Percentiles rank a stretch among this genome's conserved stretches.
phyloP scores from a whole-genome alignment of 2,113 vertebrate genomes.

The Cephalopholis sonnerati region DNA sequence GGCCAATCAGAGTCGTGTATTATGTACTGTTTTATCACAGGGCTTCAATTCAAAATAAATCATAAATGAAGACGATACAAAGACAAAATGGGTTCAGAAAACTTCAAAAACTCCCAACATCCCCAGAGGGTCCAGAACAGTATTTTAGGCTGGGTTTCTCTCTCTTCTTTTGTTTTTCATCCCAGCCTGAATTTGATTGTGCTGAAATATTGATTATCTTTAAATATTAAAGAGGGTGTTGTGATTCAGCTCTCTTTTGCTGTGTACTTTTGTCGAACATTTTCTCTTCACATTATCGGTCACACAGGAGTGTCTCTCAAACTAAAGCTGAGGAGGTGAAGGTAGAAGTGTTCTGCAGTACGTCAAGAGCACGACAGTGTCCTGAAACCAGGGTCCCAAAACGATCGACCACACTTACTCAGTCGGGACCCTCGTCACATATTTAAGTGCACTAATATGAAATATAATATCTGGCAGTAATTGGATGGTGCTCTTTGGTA shows the following conservation, averaged over 20 bases:
- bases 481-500: conserved; percentile 25
- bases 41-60: background rate
- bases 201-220: background rate
- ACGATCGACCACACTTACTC: background rate
- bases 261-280: background rate
- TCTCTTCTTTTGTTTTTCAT: background rate
- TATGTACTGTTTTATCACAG: background rate
- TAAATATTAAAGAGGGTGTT: background rate
- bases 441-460: background rate
- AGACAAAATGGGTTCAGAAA: background rate
- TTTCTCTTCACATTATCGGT: background rate
- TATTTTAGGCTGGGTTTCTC: background rate
- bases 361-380: background rate
- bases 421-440: background rate
- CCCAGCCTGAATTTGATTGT: background rate
- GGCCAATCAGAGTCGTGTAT: background rate
- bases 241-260: background rate
- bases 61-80: background rate
- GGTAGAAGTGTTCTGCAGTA: background rate
- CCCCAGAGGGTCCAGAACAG: background rate
- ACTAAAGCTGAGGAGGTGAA: background rate
- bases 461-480: conserved; percentile 7
- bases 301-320: conserved; percentile 9
- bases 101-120: background rate
- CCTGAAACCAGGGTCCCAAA: background rate